Base-by-base conservation (phyloP, 2,797 vertebrate genomes). In the Pseudocheirus occidentalis region DNA sequence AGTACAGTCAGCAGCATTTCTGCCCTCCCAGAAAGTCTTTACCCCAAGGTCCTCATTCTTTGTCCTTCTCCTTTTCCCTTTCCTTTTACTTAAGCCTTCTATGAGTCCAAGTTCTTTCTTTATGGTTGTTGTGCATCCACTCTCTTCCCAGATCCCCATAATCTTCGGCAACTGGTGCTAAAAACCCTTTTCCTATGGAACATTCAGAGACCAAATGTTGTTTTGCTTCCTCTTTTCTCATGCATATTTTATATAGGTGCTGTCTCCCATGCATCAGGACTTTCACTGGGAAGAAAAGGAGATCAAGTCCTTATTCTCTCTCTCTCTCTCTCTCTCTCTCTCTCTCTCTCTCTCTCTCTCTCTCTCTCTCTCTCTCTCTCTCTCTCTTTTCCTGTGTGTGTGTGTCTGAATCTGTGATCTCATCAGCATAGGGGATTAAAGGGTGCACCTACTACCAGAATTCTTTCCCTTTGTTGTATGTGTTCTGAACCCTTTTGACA, bases 1-100 rank as follows among this genome's bases (percentile, higher is more conserved):
- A 12, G 52, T 95, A 56, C 46, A 46, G 93, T 46, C 52, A 46
- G 91, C 73, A 93, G 66, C 55, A 13, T 91, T 56, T 91, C 91
- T 90, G 46, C 92, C 96, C 11, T 90, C 5, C 46, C 92, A 97
- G 81, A 90, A 53, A 90, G 62, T 87, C 21, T 95, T 93, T n/a
- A 55, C 92, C 18, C 28, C 31, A 4, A 57, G 0, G 14, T 90
- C 90, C 34, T 91, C 34, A 18, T 93, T 93, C 55, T 90, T 34
- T 94, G 40, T 66, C 31, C 34, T 66, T n/a, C 62, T n/a, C 40
- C 40, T 46, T 81, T 81, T 81, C 10, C 6, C 73, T 81, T 34
- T 66, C 34, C 62, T 66, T 66, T 66, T 66, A 66, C 34, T 66
- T 16, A 66, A 31, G n/a, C 4, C 95, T 56, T 93, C 53, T 91